Evolutionary conservation across 1,140 invertebrate species (phyloP).

Genomic region (Microplitis demolitor): DNA sequence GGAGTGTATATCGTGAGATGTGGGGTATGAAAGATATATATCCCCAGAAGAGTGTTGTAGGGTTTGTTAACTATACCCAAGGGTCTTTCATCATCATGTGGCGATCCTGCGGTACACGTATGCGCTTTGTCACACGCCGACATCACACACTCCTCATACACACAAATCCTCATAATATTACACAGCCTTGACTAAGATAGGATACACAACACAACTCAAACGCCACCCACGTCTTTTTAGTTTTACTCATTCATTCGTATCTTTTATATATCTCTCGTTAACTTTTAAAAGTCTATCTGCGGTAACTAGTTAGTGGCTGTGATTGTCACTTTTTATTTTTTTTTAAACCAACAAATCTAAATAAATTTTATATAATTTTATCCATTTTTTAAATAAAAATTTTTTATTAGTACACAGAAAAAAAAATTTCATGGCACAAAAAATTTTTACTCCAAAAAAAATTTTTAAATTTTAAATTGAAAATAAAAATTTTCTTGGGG

Average conservation of each 20-base stretch:
- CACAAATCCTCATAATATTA: not conserved
- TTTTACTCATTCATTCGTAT: not conserved
- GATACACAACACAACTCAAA: not conserved
- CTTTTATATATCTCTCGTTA: not conserved
- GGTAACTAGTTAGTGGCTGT: not conserved
- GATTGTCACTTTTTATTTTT: slow-evolving; percentile 1
- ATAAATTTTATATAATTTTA: too few species aligned
- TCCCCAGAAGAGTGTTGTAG: not conserved
- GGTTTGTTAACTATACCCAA: slow-evolving; percentile 15
- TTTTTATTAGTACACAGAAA: too few species aligned
- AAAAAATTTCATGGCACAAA: too few species aligned
- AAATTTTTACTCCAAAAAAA: too few species aligned
- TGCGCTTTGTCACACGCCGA: not conserved
- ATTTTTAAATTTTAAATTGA: too few species aligned
- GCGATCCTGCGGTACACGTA: slow-evolving; percentile 5
- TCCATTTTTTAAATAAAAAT: too few species aligned
- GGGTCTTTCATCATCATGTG: not conserved
- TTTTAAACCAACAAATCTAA: too few species aligned
- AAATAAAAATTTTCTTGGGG: too few species aligned
- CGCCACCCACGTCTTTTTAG: slow-evolving; percentile 21
- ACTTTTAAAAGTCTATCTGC: not conserved
- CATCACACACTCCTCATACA: too few species aligned
- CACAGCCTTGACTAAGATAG: not conserved
- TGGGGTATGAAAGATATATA: too few species aligned
- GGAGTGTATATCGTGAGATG: not conserved